phyloP scores from a whole-genome alignment of 2,888 invertebrate genomes.

The Ennomos quercinarius region DNA sequence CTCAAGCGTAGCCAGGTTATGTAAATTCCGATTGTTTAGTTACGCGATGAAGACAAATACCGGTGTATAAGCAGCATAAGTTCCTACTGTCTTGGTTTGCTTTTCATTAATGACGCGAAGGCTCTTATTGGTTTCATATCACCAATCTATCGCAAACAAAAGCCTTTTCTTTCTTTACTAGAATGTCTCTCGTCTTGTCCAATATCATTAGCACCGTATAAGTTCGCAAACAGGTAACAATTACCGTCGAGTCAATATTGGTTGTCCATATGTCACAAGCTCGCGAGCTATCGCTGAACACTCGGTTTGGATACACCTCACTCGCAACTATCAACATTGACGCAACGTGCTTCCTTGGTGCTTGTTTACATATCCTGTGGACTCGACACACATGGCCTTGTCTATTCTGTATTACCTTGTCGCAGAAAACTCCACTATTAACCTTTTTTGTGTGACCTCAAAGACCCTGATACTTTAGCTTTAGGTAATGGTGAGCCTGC shows the following conservation, averaged over 20 bases:
- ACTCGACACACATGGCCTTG: neutral
- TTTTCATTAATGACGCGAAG: conserved; percentile 8
- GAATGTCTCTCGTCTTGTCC: neutral
- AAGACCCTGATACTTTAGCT: too few relatives aligned
- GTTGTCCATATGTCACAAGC: conserved; percentile 5
- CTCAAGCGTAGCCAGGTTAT: conserved; percentile 6
- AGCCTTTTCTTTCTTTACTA: too few relatives aligned
- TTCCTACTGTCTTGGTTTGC: neutral
- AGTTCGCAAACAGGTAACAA: conserved; percentile 9
- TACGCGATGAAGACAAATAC: conserved; percentile 1
- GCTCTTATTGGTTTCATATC: neutral
- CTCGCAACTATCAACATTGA: conserved; percentile 45
- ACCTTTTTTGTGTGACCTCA: too few relatives aligned
- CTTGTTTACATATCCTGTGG: conserved; percentile 2
- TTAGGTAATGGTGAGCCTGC: too few relatives aligned
- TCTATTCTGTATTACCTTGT: neutral
- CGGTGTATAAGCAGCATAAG: neutral
- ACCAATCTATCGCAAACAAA: too few relatives aligned
- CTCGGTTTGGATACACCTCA: conserved; percentile 20
- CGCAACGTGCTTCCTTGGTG: conserved; percentile 43
- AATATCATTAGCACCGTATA: conserved; percentile 14
- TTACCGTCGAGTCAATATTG: conserved; percentile 15
- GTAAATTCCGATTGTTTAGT: conserved; percentile 16
- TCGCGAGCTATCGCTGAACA: conserved; percentile 27
- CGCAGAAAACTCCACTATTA: neutral